These are phyloP conservation scores for Trichonephila inaurata DNA, from an alignment of 1,140 invertebrate genomes.

Conservation along the genomic window DNA sequence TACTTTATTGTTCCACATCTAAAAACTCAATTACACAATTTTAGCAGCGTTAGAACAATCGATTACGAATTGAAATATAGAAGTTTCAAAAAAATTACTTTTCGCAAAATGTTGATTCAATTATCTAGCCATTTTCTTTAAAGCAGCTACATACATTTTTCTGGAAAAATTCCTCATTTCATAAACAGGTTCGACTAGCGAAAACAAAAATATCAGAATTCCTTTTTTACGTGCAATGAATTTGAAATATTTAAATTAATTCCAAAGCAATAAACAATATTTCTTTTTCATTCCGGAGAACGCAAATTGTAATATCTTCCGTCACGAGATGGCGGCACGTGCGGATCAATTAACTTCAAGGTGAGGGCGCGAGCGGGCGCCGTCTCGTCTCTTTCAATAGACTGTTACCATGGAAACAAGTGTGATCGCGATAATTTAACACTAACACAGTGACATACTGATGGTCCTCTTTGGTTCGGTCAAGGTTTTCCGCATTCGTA, in stretches of 20 bases:
- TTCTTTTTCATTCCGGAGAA: neutral
- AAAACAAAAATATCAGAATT: neutral
- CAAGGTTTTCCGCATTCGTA: conserved; percentile 47
- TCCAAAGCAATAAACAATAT: neutral
- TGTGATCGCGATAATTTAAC: neutral
- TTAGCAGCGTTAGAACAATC: too few species aligned
- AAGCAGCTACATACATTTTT: too few species aligned
- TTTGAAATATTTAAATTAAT: neutral
- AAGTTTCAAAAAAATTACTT: too few species aligned
- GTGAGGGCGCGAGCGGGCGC: conserved; percentile 12
- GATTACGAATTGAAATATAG: too few species aligned
- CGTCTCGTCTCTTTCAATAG: neutral
- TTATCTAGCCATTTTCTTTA: too few species aligned
- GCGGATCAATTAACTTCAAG: neutral
- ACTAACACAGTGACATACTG: conserved; percentile 69
- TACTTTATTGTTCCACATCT: too few species aligned
- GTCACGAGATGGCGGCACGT: conserved; percentile 48
- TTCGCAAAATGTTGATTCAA: too few species aligned
- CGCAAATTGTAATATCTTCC: neutral
- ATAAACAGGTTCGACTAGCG: neutral
- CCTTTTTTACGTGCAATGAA: neutral
- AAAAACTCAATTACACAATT: too few species aligned
- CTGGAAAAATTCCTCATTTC: too few species aligned
- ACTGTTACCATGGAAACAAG: conserved; percentile 25
- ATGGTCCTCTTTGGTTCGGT: conserved; percentile 1